Percentiles rank a stretch among this genome's conserved stretches.
phyloP scores from a whole-genome alignment of 2,113 vertebrate species.

The Alouatta palliata region DNA sequence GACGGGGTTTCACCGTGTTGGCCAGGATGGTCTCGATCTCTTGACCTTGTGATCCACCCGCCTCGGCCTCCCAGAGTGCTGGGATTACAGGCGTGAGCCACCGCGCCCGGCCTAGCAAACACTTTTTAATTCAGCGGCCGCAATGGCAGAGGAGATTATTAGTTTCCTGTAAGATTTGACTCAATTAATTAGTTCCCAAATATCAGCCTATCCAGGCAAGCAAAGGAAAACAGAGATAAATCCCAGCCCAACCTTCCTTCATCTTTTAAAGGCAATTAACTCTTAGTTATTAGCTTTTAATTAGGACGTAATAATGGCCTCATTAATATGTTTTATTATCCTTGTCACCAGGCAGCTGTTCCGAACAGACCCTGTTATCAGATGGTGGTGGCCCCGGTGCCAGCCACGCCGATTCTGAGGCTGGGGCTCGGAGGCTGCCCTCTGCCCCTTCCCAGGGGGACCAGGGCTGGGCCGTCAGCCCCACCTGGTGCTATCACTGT shows the following conservation, averaged over 20 bases:
- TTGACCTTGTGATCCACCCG: too few relatives aligned
- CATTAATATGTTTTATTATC: conserved; percentile 85
- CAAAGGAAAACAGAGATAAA: conserved; percentile 85
- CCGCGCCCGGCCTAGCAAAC: neutral
- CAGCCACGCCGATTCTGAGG: rapidly evolving
- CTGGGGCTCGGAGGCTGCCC: rapidly evolving
- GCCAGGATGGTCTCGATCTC: too few relatives aligned
- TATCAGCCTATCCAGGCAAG: conserved; percentile 83
- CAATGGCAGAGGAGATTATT: conserved; percentile 72
- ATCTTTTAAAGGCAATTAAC: conserved; percentile 88
- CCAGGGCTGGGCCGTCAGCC: neutral
- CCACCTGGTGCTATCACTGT: rapidly evolving
- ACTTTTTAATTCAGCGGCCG: conserved; percentile 70
- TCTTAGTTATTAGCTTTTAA: conserved; percentile 89
- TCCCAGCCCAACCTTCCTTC: conserved; percentile 79
- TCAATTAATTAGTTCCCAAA: conserved; percentile 84
- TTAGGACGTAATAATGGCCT: conserved; percentile 87
- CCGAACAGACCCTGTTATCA: conserved; percentile 76
- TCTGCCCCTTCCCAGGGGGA: rapidly evolving
- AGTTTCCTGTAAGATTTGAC: conserved; percentile 80
- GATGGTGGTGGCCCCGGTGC: conserved; percentile 45
- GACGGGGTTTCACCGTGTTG: too few relatives aligned
- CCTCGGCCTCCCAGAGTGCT: too few relatives aligned
- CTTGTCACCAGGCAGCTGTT: conserved; percentile 87
- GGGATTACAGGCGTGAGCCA: too few relatives aligned